Base-by-base conservation (phyloP, 2,113 vertebrate genomes). In the Hippocampus barbouri region DNA sequence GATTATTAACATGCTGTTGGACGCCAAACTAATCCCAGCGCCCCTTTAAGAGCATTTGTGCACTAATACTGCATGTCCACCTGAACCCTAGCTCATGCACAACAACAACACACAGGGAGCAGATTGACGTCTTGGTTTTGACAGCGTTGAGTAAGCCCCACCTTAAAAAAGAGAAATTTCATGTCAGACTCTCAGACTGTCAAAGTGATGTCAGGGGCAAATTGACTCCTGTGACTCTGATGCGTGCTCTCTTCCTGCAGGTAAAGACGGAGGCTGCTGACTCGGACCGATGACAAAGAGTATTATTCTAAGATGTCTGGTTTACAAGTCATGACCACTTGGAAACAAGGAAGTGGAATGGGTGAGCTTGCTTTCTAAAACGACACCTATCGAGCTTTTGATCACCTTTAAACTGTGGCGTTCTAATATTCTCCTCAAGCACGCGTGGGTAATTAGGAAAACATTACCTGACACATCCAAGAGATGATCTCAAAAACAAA, bases 141-240 rank as follows among this genome's bases (percentile, higher is more conserved):
- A 82, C 79, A 85, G 86, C 41, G 59, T 61, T 57, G 60, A 72
- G 66, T 75, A 68, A 81, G 79, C 61, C 64, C 75, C 41, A 57
- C 85, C 69, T 80, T 23, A 65, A 79, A 82, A 79, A 83, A 38
- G 76, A 82, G 71, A 70, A 69, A 75, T 76, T 38, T 74, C 69
- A 75, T 83, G 75, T 81, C 85, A 43, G 85, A 57, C 56, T 66
- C 64, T 80, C 57, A 56, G 74, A 80, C 76, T 56, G 60, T 86
- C 81, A 85, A 68, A 77, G 64, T 71, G 41, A 63, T 74, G 70
- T 83, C 78, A 71, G 68, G 54, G 75, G 70, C 66, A 82, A 87
- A 86, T 82, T 82, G 68, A 57, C 18, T 70, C 66, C 70, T 63
- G 63, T 56, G 56, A 72, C 65, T 71, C 45, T 45, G 30, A 77